Base-by-base conservation (phyloP, 1,140 invertebrate genomes). In the Tribolium castaneum region DNA sequence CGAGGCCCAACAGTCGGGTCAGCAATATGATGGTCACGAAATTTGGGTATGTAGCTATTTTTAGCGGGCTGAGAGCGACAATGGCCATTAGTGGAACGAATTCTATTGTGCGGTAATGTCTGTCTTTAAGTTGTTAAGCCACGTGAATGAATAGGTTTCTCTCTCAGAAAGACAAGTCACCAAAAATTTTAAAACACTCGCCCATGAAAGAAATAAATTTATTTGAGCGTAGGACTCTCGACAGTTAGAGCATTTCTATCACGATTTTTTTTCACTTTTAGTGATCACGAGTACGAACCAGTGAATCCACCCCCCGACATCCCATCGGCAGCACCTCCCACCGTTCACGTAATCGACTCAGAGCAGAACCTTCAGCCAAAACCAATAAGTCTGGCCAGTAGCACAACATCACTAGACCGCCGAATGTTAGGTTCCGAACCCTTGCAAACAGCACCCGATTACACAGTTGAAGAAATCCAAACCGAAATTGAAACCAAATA, bases 231-330 rank as follows among this genome's bases (percentile, higher is more conserved):
- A 19, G 16, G 16, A 19, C 16, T 2, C 16, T 19, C 16, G 2
- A 19, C 16, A 1, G 16, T 19, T 19, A 19, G 16, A 19, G 16
- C 1, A 19, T 19, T 19, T 19, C 2, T 19, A 1, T 19, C 16
- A 19, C 16, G 16, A 19, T 19, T 19, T 19, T 2, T 19, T 77
- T 77, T 10, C n/a, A 39, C 50, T 92, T 91, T 82, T 89, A 95
- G 94, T 90, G 94, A 96, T 90, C 94, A 96, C 90, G 94, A 96
- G 86, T 96, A 96, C 88, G 94, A 96, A 89, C 93, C 94, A 78
- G 92, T 96, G 83, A 86, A 82, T 62, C 82, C 85, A 77, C 86
- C 86, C 39, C 75, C 82, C 10, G 83, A 83, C 54, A 66, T 59
- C n/a, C 9, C 51, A 62, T 39, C 39, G 12, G 25, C 22, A 50